A percentile compares a stretch with the other conserved stretches of the same genome.
Conservation (phyloP, 2,888 invertebrate genomes). For the Caenorhabditis japonica region DNA sequence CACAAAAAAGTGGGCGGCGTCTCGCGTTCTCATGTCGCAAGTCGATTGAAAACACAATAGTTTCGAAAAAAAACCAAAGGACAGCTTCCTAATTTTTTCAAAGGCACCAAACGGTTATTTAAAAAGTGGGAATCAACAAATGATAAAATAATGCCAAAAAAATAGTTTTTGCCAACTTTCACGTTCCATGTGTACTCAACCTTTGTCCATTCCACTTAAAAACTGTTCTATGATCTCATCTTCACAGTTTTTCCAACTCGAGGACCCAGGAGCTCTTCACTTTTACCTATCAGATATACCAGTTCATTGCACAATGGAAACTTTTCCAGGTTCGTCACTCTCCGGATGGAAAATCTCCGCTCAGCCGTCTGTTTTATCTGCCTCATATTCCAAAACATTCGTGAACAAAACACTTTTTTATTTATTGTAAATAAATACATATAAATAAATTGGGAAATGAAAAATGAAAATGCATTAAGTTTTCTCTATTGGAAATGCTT, state of each 20-base stretch:
- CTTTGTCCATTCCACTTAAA: slow-evolving; percentile 32
- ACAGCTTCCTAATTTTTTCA: too few relatives aligned
- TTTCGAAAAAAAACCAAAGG: too few relatives aligned
- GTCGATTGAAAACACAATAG: too few relatives aligned
- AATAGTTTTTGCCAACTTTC: not conserved
- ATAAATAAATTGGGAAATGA: too few relatives aligned
- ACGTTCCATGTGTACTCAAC: slow-evolving; percentile 16
- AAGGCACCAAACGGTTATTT: too few relatives aligned
- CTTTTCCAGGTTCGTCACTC: slow-evolving; percentile 48
- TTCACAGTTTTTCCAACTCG: not conserved
- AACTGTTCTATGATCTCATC: slow-evolving; percentile 14
- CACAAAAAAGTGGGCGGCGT: too few relatives aligned
- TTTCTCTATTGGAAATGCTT: too few relatives aligned
- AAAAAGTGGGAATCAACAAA: too few relatives aligned
- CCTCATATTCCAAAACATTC: slow-evolving; percentile 29
- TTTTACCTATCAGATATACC: not conserved
- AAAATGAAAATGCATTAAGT: too few relatives aligned
- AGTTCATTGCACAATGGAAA: not conserved
- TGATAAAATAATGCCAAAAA: too few relatives aligned
- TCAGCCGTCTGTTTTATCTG: slow-evolving; percentile 47
- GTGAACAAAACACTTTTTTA: not conserved
- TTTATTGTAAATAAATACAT: not conserved
- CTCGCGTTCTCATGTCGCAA: too few relatives aligned
- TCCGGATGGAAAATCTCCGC: slow-evolving; percentile 40
- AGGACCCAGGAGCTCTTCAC: not conserved